Percentiles rank a stretch among this genome's conserved stretches.
These are phyloP conservation scores for Antheraea yamamai DNA, from an alignment of 2,888 invertebrate genomes.

Conservation along the genomic window DNA sequence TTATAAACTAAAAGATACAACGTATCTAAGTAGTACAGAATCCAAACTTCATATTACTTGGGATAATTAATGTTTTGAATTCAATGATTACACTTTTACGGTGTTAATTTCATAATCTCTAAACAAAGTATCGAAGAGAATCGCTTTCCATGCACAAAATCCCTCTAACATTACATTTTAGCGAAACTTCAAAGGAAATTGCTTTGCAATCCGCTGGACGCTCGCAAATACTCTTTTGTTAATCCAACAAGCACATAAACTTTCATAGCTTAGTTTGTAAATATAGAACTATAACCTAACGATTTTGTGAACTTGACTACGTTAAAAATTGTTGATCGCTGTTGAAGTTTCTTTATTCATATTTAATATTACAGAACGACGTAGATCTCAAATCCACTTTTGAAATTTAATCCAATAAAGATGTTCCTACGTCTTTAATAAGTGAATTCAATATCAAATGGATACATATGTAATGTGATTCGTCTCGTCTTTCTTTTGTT, in stretches of 20 bases:
- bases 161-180: not conserved
- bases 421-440: not conserved
- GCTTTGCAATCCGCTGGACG: not conserved
- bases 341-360: no score
- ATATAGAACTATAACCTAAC: not conserved
- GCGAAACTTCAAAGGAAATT: slow-evolving; percentile 8
- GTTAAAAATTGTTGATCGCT: not conserved
- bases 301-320: not conserved
- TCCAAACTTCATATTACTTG: not conserved
- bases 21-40: not conserved
- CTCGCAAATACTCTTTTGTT: slow-evolving; percentile 2
- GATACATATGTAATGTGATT: not conserved
- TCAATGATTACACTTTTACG: not conserved
- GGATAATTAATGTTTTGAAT: not conserved
- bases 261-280: not conserved
- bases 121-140: not conserved
- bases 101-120: not conserved
- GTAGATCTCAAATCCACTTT: not conserved
- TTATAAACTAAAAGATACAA: not conserved
- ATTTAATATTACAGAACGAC: no score
- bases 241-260: slow-evolving; percentile 3
- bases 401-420: not conserved
- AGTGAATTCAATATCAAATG: not conserved
- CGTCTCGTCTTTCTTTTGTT: not conserved
- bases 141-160: not conserved